phyloP scores from a whole-genome alignment of 2,113 vertebrate genomes.

The Burhinus oedicnemus region DNA sequence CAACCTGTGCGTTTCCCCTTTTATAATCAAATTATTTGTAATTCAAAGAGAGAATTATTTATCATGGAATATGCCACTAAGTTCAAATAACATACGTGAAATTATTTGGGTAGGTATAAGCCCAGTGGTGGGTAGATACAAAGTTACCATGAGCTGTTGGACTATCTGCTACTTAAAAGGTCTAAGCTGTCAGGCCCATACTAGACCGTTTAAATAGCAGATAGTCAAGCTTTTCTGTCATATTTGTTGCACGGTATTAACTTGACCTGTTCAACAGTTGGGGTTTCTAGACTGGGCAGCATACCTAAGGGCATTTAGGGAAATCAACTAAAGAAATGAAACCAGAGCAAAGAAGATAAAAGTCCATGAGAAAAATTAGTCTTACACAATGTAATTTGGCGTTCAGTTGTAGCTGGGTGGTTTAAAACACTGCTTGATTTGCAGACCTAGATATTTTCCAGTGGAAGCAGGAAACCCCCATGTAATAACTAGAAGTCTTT shows the following conservation, averaged over 20 bases:
- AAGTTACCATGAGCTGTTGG: neutral
- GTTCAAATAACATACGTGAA: neutral
- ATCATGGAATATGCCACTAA: neutral
- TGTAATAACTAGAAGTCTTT: neutral
- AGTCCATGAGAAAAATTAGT: neutral
- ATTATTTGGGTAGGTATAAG: neutral
- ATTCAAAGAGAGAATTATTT: neutral
- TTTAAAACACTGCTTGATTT: neutral
- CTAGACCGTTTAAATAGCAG: neutral
- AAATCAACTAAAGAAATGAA: neutral
- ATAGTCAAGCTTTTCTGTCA: neutral
- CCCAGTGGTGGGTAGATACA: neutral
- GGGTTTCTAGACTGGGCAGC: neutral
- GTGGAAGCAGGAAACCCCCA: neutral
- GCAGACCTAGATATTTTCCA: neutral
- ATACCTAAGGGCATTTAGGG: neutral
- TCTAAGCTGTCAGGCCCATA: neutral
- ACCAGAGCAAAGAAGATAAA: neutral
- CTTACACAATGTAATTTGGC: neutral
- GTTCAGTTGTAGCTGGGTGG: neutral
- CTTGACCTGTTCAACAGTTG: neutral
- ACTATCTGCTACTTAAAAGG: neutral
- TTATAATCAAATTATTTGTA: neutral
- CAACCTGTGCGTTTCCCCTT: neutral
- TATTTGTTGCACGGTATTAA: neutral